Evolutionary conservation across 2,113 vertebrate genomes (phyloP).

Genomic region (Pandion haliaetus): DNA sequence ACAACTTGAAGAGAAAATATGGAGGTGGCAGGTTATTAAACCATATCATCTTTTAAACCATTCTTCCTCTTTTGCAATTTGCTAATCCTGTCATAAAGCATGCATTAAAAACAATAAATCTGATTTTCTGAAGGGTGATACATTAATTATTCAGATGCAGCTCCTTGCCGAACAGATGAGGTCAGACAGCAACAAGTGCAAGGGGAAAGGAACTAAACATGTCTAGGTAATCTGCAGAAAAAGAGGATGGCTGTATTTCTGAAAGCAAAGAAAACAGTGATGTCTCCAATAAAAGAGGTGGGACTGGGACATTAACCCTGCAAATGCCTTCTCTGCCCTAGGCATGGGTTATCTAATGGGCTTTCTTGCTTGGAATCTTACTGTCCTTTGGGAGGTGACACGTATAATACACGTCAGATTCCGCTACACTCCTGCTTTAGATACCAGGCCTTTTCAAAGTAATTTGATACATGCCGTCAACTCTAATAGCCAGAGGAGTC

Average conservation of each 20-base stretch:
- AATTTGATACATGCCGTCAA: neutral
- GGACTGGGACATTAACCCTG: neutral
- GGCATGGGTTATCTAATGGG: neutral
- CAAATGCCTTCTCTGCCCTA: neutral
- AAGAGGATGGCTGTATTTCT: neutral
- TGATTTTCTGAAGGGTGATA: neutral
- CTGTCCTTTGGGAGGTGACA: neutral
- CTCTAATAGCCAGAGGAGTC: neutral
- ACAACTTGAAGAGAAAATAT: neutral
- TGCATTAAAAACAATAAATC: slow-evolving; percentile 8
- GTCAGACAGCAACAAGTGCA: neutral
- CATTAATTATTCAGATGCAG: slow-evolving; percentile 22
- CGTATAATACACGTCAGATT: neutral
- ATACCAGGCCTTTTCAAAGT: neutral
- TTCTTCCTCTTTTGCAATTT: neutral
- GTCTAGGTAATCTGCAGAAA: neutral
- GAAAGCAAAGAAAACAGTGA: neutral
- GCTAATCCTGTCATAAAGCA: neutral
- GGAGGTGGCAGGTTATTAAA: neutral
- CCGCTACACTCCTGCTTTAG: neutral
- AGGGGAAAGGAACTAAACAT: neutral
- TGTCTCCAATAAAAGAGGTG: neutral
- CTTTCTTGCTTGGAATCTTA: neutral
- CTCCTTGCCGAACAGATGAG: neutral
- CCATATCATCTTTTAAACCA: neutral